A percentile compares a stretch with the other conserved stretches of the same genome.
phyloP scores from a whole-genome alignment of 2,113 vertebrate genomes.

The Saimiri boliviensis region DNA sequence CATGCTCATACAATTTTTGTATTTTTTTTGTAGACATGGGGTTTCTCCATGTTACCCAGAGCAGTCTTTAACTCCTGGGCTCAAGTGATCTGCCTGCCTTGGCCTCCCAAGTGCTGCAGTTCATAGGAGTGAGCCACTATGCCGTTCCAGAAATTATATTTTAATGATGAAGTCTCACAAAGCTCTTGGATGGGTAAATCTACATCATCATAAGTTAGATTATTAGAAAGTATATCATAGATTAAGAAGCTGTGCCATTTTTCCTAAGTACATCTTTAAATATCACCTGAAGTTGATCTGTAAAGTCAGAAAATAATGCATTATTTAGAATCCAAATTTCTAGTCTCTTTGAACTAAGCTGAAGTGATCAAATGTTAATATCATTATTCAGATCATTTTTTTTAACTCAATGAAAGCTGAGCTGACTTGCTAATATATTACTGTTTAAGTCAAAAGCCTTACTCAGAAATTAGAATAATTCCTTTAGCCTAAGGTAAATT shows the following conservation, averaged over 20 bases:
- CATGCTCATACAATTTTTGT: too few relatives aligned
- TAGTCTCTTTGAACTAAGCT: conserved; percentile 31
- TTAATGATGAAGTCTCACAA: background rate
- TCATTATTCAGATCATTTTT: background rate
- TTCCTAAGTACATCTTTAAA: conserved; percentile 32
- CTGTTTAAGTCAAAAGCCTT: conserved; percentile 36
- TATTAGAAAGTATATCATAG: background rate
- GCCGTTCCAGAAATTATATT: background rate
- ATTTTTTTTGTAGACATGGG: too few relatives aligned
- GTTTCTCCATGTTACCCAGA: too few relatives aligned
- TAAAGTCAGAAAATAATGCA: conserved; percentile 17
- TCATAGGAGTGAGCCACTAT: too few relatives aligned
- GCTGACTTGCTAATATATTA: conserved; percentile 12
- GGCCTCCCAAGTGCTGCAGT: too few relatives aligned
- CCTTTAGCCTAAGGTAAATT: conserved; percentile 33
- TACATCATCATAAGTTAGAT: background rate
- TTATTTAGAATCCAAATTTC: conserved; percentile 47
- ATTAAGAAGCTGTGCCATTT: background rate
- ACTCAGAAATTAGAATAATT: conserved; percentile 55
- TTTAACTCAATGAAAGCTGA: conserved; percentile 40
- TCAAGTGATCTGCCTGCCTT: too few relatives aligned
- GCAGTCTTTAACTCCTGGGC: too few relatives aligned
- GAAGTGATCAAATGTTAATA: conserved; percentile 41
- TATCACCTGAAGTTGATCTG: background rate
- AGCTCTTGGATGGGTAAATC: background rate